Evolutionary conservation across 2,888 invertebrate species (phyloP).

Genomic region (Anoncus sp.): DNA sequence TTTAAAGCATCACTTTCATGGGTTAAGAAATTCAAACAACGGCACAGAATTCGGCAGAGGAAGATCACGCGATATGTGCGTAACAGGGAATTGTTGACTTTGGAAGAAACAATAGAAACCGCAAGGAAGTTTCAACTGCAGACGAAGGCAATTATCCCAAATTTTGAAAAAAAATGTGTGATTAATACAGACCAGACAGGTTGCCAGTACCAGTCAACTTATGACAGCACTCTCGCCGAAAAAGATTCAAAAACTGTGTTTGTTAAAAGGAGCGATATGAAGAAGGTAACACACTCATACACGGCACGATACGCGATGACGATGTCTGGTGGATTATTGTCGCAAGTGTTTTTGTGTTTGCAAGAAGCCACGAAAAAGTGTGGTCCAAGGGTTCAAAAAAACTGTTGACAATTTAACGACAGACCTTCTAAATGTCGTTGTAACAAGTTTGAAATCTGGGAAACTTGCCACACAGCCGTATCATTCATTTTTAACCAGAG

Average conservation of each 20-base stretch:
- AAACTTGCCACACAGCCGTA: constrained; percentile 61
- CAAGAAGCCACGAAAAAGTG: constrained; percentile 60
- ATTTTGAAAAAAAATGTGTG: constrained; percentile 9
- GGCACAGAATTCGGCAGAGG: constrained; percentile 42
- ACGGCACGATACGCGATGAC: constrained; percentile 59
- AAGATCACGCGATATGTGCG: constrained; percentile 14
- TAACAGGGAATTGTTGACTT: background rate
- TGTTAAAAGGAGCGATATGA: constrained; percentile 45
- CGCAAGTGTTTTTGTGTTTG: constrained; percentile 41
- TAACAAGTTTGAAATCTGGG: constrained; percentile 63
- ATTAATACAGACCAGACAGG: constrained; percentile 27
- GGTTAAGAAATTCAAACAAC: constrained; percentile 44
- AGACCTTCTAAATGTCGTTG: constrained; percentile 51
- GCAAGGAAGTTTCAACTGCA: constrained; percentile 20
- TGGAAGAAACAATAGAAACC: constrained; percentile 11
- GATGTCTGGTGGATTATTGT: constrained; percentile 45
- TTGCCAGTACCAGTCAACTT: constrained; percentile 43
- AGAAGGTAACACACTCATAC: constrained; percentile 59
- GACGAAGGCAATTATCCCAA: constrained; percentile 2
- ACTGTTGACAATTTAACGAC: constrained; percentile 49
- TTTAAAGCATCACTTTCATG: constrained; percentile 34
- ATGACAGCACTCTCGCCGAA: constrained; percentile 48
- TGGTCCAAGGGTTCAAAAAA: constrained; percentile 60
- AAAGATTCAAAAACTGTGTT: constrained; percentile 45
- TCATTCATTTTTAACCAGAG: constrained; percentile 39